Evolutionary conservation across 2,888 invertebrate genomes (phyloP), one percentile per base, ranked within the genome.

Genomic region (Hypena proboscidalis): DNA sequence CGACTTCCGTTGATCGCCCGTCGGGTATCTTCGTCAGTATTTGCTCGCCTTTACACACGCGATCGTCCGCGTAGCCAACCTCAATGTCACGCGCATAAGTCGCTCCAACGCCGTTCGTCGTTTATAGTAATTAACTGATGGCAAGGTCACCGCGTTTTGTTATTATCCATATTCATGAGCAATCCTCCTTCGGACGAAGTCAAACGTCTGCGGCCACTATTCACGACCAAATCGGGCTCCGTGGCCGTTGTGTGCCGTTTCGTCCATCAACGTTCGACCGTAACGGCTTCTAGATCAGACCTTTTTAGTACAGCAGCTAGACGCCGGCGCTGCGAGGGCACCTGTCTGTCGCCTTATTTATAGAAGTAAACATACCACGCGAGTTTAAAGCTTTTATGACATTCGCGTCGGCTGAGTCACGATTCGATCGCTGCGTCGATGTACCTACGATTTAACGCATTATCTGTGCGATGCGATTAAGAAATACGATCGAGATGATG

Each of bases 251-350:
- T 29, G 34, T 14, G 11, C 35, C 35, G 47, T 53, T 65, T 52
- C 47, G 60, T 55, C 33, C 44, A 51, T 59, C 51, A 38, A 44
- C 39, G 41, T 39, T 33, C 50, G 47, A 47, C 57, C 53, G 62
- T 61, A 61, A 55, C 34, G 49, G 34, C 48, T 53, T 54, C 41
- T 55, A 57, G 63, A 49, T 61, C 58, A 40, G 43, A 70, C 81
- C 81, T 74, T 81, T 79, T 82, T 75, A 69, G 80, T 77, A 55
- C 43, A 59, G 52, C 61, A 57, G 37, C 65, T 67, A 71, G 75
- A 70, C 70, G 74, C 74, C 72, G 74, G 70, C 77, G 70, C 60
- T 53, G 63, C 74, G 67, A 75, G 74, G 73, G 70, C 80, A 74
- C 73, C 73, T 67, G 68, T 62, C 58, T 38, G 33, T 58, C 49